Evolutionary conservation across 2,797 vertebrate species (phyloP).

Genomic region (Luscinia megarhynchos): DNA sequence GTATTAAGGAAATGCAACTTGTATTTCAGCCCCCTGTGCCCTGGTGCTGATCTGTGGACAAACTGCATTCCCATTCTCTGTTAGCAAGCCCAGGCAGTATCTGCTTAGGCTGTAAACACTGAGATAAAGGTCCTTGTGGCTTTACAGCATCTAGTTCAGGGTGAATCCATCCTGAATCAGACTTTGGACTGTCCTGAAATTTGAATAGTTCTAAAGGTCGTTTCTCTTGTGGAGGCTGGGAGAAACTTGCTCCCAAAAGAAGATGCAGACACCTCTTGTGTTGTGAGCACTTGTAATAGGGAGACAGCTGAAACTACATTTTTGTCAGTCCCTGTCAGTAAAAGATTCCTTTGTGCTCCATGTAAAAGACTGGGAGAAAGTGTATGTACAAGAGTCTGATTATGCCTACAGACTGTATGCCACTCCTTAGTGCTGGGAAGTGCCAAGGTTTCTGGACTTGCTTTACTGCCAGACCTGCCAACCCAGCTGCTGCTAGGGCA

Average conservation of each 20-base stretch:
- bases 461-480: neutral
- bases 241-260: neutral
- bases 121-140: neutral
- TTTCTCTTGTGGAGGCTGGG: neutral
- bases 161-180: neutral
- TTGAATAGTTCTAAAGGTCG: neutral
- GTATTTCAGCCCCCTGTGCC: neutral
- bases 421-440: neutral
- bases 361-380: neutral
- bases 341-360: neutral
- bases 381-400: neutral
- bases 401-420: neutral
- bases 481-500: neutral
- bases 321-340: neutral
- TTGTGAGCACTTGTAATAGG: neutral
- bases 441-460: neutral
- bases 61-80: neutral
- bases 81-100: neutral
- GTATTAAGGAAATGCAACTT: neutral
- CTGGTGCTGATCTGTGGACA: neutral
- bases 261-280: neutral
- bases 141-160: neutral
- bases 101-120: neutral
- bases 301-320: neutral
- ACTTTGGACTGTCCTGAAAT: constrained; percentile 18